These are phyloP conservation scores for Argya squamiceps DNA, from an alignment of 2,797 vertebrate species.

Conservation along the genomic window DNA sequence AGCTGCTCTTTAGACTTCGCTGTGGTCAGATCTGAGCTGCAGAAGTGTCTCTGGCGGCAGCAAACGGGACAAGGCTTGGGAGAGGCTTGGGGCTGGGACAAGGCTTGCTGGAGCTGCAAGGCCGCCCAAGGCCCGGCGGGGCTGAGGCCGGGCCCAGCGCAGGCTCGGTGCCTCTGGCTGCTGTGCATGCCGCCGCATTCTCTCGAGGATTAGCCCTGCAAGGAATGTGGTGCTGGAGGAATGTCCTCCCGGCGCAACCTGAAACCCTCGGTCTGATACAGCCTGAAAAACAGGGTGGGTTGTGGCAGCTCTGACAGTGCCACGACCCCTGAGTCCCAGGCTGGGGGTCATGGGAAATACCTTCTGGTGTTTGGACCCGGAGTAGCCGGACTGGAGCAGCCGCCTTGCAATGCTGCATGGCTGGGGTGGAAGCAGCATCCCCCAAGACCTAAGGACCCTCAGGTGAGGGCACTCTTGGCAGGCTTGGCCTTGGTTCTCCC, in stretches of 20 bases:
- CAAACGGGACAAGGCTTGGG: rapidly evolving
- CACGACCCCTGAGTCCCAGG: rapidly evolving
- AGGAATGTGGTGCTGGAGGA: background rate
- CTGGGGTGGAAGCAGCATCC: background rate
- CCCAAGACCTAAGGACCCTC: rapidly evolving
- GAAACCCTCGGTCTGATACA: background rate
- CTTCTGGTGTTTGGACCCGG: rapidly evolving
- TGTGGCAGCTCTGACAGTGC: rapidly evolving
- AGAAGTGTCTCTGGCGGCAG: background rate
- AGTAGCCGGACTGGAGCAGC: rapidly evolving
- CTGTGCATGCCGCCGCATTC: rapidly evolving
- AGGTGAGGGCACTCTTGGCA: background rate
- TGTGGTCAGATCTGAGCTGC: background rate
- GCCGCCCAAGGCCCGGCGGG: no score
- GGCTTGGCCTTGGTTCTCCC: background rate
- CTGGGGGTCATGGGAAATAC: rapidly evolving
- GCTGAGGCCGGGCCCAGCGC: background rate
- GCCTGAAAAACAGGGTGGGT: background rate
- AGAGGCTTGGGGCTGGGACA: no score
- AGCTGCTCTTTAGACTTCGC: background rate
- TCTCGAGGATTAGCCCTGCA: background rate
- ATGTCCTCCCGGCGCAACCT: background rate
- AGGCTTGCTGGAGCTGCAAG: background rate
- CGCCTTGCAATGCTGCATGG: background rate
- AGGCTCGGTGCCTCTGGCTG: background rate